A percentile compares a stretch with the other conserved stretches of the same genome.
Conservation (phyloP, 2,797 vertebrate species). For the Clarias pachynema region DNA sequence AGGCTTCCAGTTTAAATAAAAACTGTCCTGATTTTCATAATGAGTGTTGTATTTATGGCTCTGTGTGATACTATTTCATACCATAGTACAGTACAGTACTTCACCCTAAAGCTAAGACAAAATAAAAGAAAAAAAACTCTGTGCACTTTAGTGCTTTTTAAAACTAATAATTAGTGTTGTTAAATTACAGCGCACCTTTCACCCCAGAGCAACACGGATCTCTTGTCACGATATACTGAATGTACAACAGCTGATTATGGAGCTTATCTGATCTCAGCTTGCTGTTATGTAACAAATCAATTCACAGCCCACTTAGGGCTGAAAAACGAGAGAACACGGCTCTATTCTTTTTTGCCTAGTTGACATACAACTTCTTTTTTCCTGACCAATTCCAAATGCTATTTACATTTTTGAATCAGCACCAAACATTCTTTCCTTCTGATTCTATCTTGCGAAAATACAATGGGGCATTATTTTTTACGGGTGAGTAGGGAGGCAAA, state of each 20-base stretch:
- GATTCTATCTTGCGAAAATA: constrained; percentile 57
- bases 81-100: constrained; percentile 21
- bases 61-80: constrained; percentile 27
- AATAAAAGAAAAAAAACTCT: background rate
- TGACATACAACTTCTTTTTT: constrained; percentile 45
- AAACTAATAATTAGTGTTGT: constrained; percentile 33
- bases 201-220: background rate
- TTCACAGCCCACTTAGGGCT: constrained; percentile 35
- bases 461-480: constrained; percentile 53
- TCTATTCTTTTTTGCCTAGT: constrained; percentile 37
- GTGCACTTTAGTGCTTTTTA: background rate
- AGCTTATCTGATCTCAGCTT: constrained; percentile 47
- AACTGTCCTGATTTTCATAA: constrained; percentile 20
- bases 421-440: constrained; percentile 63
- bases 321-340: constrained; percentile 43
- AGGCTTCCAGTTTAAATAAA: constrained; percentile 26
- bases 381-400: constrained; percentile 55
- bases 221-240: constrained; percentile 30
- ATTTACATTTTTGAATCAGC: constrained; percentile 59
- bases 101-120: constrained; percentile 24
- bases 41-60: constrained; percentile 33
- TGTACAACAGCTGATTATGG: constrained; percentile 20
- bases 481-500: constrained; percentile 12
- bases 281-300: constrained; percentile 50
- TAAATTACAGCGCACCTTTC: constrained; percentile 43